Percentiles rank a stretch among this genome's conserved stretches.
Conservation (phyloP, 2,888 invertebrate species). For the Monopis laevigella region DNA sequence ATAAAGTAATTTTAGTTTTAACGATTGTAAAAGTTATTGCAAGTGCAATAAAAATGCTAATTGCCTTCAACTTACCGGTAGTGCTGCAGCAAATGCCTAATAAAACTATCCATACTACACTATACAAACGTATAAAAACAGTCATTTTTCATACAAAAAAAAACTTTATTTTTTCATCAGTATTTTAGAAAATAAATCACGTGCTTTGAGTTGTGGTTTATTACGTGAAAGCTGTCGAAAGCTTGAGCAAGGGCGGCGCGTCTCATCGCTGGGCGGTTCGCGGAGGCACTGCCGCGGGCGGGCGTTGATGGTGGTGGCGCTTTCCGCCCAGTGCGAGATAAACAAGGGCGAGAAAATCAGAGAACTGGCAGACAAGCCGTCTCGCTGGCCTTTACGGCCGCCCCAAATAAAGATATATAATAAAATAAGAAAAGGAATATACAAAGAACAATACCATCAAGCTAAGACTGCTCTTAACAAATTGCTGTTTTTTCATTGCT, state of each 20-base stretch:
- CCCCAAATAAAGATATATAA: slow-evolving; percentile 44
- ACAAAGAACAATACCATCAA: slow-evolving; percentile 25
- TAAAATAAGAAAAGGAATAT: slow-evolving; percentile 59
- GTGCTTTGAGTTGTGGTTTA: slow-evolving; percentile 1
- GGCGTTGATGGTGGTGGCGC: slow-evolving; percentile 22
- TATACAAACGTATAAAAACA: slow-evolving; percentile 62
- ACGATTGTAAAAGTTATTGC: slow-evolving; percentile 9
- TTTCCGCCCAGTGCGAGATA: slow-evolving; percentile 54
- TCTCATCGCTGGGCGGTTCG: slow-evolving; percentile 48
- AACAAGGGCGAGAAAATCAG: slow-evolving; percentile 59
- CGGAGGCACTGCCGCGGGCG: slow-evolving; percentile 50
- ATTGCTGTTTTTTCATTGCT: slow-evolving; percentile 10
- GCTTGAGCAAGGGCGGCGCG: slow-evolving; percentile 34
- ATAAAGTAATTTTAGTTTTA: slow-evolving; percentile 3
- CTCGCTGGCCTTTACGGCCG: slow-evolving; percentile 53
- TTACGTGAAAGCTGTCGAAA: slow-evolving; percentile 24
- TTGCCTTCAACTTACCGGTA: slow-evolving; percentile 54
- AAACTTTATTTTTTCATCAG: slow-evolving; percentile 34
- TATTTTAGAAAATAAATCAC: no score
- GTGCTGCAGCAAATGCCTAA: slow-evolving; percentile 47
- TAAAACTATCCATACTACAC: slow-evolving; percentile 56
- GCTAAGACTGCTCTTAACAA: slow-evolving; percentile 8
- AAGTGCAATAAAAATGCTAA: slow-evolving; percentile 44
- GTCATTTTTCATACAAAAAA: slow-evolving; percentile 50
- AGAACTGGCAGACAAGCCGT: slow-evolving; percentile 63